Evolutionary conservation across 2,797 vertebrate species (phyloP).

Genomic region (Macroramphosus scolopax): DNA sequence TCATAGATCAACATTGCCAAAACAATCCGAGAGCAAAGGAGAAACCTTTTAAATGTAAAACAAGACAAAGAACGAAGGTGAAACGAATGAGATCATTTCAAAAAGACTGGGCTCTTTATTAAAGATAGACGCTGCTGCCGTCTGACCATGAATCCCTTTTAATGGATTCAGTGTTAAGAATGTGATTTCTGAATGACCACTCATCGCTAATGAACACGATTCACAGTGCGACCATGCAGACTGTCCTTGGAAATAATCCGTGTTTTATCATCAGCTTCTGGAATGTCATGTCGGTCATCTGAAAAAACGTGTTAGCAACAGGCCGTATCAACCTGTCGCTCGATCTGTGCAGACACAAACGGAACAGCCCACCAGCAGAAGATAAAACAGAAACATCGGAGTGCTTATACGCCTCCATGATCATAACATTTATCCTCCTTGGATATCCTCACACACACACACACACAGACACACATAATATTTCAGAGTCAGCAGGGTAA

Average conservation of each 20-base stretch:
- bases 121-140: not conserved
- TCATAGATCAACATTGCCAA: no score
- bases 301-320: conserved; percentile 9
- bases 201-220: conserved; percentile 1
- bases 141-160: conserved; percentile 7
- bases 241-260: not conserved
- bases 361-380: not conserved
- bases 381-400: conserved; percentile 14
- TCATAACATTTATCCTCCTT: conserved; percentile 21
- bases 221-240: not conserved
- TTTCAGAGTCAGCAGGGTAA: conserved; percentile 26
- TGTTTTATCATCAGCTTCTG: no score
- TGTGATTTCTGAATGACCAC: no score
- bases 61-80: no score
- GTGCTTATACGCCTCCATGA: conserved; percentile 18
- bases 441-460: not conserved
- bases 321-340: conserved; percentile 6
- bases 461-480: conserved; percentile 1
- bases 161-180: no score
- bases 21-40: no score
- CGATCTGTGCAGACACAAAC: conserved; percentile 2
- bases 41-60: no score
- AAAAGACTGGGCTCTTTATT: no score
- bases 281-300: conserved; percentile 13
- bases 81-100: no score